Conservation (phyloP, 2,888 invertebrate genomes). For the Malthinus flaveolus region DNA sequence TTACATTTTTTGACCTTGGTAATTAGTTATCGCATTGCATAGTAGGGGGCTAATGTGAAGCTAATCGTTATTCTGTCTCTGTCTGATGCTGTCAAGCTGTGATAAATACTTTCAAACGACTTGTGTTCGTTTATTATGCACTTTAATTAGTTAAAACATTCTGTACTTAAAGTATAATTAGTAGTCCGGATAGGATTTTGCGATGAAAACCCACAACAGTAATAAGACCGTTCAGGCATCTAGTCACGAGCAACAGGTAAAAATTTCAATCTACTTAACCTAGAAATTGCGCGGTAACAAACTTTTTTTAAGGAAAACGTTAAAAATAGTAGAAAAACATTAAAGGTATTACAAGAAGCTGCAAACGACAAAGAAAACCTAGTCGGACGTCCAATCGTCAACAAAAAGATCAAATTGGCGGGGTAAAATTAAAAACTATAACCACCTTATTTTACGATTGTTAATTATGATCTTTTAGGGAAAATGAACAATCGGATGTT, state of each 20-base stretch:
- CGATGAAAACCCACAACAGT: not conserved
- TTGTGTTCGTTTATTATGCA: too few species aligned
- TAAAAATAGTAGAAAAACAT: constrained; percentile 64
- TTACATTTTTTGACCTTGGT: too few species aligned
- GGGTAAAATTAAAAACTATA: constrained; percentile 9
- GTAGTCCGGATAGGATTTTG: not conserved
- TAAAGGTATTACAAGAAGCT: constrained; percentile 74
- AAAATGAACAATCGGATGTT: constrained; percentile 51
- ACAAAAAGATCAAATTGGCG: constrained; percentile 44
- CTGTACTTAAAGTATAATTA: not conserved
- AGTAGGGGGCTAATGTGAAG: too few species aligned
- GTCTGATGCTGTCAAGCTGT: too few species aligned
- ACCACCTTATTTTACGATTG: not conserved
- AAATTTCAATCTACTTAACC: not conserved
- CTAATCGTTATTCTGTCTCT: too few species aligned
- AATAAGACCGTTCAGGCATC: not conserved
- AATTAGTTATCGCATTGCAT: too few species aligned
- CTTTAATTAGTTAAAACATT: not conserved
- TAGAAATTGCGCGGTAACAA: not conserved
- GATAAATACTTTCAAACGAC: too few species aligned
- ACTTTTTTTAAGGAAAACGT: constrained; percentile 59
- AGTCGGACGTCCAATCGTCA: constrained; percentile 62
- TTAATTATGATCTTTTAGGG: constrained; percentile 39
- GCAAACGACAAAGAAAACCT: constrained; percentile 78
- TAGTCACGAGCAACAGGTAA: not conserved